A percentile compares a stretch with the other conserved stretches of the same genome.
Evolutionary conservation across 2,113 vertebrate genomes (phyloP).

Genomic region (Phalacrocorax brasilianus): DNA sequence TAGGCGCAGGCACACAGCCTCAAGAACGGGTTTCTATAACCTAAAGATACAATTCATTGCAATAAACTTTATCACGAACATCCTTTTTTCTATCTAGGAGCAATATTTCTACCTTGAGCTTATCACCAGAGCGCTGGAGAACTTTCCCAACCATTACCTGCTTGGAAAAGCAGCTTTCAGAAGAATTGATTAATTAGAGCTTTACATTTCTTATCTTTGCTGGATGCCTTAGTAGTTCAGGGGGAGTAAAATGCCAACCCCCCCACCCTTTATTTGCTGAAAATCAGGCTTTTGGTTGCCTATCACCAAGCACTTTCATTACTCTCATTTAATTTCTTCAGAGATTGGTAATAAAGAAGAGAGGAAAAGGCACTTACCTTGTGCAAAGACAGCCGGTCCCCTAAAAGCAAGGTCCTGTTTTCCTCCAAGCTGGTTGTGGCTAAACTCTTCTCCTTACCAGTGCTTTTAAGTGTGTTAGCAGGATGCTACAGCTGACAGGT

Average conservation of each 20-base stretch:
- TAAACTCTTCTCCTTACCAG: neutral
- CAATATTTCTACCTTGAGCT: neutral
- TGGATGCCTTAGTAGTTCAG: neutral
- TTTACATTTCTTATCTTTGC: neutral
- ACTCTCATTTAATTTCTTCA: neutral
- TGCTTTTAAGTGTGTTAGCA: constrained; percentile 49
- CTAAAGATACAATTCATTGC: neutral
- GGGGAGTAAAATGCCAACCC: neutral
- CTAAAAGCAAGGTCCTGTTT: neutral
- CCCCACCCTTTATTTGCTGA: too few species aligned
- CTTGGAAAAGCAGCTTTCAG: neutral
- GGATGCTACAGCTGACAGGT: constrained; percentile 38
- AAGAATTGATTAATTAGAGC: accelerated
- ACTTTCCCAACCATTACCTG: neutral
- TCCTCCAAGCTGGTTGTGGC: neutral
- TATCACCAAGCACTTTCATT: neutral
- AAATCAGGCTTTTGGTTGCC: neutral
- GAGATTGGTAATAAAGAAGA: accelerated
- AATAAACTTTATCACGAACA: neutral
- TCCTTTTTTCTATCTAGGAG: neutral
- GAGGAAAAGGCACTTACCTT: constrained; percentile 38
- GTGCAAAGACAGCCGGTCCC: neutral
- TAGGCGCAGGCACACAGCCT: accelerated
- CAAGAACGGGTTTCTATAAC: accelerated
- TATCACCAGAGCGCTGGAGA: neutral